phyloP scores from a whole-genome alignment of 2,113 vertebrate species.

The Pteropus alecto region DNA sequence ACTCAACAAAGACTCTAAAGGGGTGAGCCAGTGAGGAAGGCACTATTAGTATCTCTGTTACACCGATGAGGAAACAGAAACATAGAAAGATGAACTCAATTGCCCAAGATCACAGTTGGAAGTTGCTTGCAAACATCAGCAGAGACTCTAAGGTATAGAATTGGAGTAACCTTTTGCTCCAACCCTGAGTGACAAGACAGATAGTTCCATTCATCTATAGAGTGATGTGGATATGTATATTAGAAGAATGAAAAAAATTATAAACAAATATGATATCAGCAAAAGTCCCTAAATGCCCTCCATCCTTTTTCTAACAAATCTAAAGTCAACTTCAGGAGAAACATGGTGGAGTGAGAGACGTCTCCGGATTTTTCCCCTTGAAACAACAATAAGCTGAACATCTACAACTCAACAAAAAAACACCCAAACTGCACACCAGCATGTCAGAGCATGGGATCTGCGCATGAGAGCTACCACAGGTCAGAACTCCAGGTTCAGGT shows the following conservation, averaged over 20 bases:
- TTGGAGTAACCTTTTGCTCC: constrained; percentile 91
- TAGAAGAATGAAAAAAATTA: not conserved
- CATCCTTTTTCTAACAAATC: not conserved
- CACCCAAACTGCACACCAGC: too few species aligned
- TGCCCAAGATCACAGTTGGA: constrained; percentile 1
- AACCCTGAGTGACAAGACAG: constrained; percentile 96
- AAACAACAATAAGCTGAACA: too few species aligned
- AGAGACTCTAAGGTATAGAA: constrained; percentile 90
- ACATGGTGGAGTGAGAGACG: too few species aligned
- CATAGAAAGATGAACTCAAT: not conserved
- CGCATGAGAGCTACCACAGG: too few species aligned
- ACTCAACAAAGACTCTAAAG: too few species aligned
- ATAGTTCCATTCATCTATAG: constrained; percentile 87
- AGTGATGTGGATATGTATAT: not conserved
- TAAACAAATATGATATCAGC: constrained; percentile 3
- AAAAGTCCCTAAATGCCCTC: not conserved
- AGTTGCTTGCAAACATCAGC: constrained; percentile 88
- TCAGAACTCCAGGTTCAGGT: too few species aligned
- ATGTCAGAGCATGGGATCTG: too few species aligned
- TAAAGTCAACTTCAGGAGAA: not conserved
- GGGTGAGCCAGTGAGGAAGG: not conserved
- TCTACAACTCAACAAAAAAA: too few species aligned
- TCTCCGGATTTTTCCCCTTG: too few species aligned
- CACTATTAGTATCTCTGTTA: not conserved
- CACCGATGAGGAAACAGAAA: not conserved